Evolutionary conservation across 2,797 vertebrate genomes (phyloP), one percentile per base, ranked within the genome.

Genomic region (Rhinella marina): DNA sequence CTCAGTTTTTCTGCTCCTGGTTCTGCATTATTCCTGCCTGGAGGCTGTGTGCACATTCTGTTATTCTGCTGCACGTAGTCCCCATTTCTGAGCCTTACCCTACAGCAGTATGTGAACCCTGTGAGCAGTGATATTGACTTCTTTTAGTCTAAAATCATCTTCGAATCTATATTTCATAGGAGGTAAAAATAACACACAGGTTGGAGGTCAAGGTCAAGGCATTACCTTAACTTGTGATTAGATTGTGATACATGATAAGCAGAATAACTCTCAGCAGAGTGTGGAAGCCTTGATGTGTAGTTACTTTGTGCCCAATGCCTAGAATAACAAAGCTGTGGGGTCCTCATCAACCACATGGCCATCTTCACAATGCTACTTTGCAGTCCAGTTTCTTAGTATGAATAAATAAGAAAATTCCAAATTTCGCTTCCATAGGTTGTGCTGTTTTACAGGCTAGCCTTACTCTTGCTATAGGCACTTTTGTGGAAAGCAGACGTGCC

Each of bases 121-220:
- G 41, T 54, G 17, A 50, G 78, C 14, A 21, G 59, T 80, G 48
- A 59, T 72, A 29, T 66, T 72, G 27, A 57, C 21, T 72, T 52
- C 23, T 56, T 29, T 62, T 27, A 80, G n/a, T 41, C 19, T 19
- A 32, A 17, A 32, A 64, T 23, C 29, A 17, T 66, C 72, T 62
- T 78, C 76, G 19, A 64, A 78, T 61, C 57, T 84, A 76, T 76
- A 85, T 66, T 78, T 77, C 41, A 64, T 19, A n/a, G 57, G 48
- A 19, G 57, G 73, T 19, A 29, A 84, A 72, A 62, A 54, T 41
- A 41, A 41, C 41, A 41, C 41, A 72, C 82, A 84, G 19, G 29
- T 72, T 70, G 52, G 32, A 84, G 82, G 82, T 88, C 87, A 88
- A 88, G 87, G 79, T 88, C 87, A 88, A 78, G 81, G 81, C 23